These are phyloP conservation scores for Holotrichia oblita DNA, from an alignment of 1,140 invertebrate genomes.

Conservation along the genomic window DNA sequence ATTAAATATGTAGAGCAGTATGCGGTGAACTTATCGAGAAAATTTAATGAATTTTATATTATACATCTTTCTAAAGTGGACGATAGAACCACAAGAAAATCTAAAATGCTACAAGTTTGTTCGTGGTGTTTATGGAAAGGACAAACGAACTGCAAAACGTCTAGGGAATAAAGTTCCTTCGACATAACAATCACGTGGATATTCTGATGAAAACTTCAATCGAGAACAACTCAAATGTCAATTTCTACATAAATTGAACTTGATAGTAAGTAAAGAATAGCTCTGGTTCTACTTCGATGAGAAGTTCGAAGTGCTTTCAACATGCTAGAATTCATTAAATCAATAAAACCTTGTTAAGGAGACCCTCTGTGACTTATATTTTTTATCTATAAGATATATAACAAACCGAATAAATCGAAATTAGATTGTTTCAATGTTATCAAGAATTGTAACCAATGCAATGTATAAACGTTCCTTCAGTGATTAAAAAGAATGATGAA, in stretches of 20 bases:
- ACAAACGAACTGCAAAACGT: neutral
- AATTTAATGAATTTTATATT: neutral
- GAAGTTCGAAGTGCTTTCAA: neutral
- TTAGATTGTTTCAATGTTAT: too few relatives aligned
- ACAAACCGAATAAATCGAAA: too few relatives aligned
- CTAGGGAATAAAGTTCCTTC: neutral
- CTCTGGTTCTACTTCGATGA: neutral
- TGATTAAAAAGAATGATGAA: too few relatives aligned
- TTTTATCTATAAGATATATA: neutral
- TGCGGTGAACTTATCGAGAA: neutral
- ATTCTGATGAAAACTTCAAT: slow-evolving; percentile 7
- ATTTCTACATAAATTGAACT: slow-evolving; percentile 9
- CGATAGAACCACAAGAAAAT: slow-evolving; percentile 3
- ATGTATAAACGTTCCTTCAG: too few relatives aligned
- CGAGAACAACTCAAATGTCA: neutral
- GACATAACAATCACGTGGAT: neutral
- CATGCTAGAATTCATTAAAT: neutral
- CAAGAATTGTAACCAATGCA: too few relatives aligned
- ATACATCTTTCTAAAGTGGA: neutral
- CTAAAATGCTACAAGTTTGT: neutral
- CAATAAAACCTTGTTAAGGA: neutral
- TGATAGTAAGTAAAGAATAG: neutral
- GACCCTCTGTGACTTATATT: neutral
- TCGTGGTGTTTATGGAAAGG: neutral
- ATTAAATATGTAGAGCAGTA: neutral